Conservation (phyloP, 2,888 invertebrate genomes). For the Lasioglossum malachurum region DNA sequence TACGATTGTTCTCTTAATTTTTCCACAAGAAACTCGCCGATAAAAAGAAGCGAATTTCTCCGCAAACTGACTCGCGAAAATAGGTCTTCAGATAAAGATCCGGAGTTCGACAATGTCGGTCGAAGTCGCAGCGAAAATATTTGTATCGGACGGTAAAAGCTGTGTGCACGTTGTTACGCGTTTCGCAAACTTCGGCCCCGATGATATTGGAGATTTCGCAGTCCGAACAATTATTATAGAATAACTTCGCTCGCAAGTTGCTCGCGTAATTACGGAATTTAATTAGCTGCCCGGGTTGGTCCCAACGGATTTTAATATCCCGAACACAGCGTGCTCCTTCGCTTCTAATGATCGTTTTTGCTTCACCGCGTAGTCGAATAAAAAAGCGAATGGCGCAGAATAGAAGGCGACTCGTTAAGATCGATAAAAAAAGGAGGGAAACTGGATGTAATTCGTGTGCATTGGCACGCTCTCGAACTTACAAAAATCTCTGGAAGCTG, state of each 20-base stretch:
- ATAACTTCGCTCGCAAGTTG: slow-evolving; percentile 43
- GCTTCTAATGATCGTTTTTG: slow-evolving; percentile 27
- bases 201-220: slow-evolving; percentile 20
- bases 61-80: neutral
- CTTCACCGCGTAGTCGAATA: slow-evolving; percentile 39
- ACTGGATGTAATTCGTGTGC: slow-evolving; percentile 38
- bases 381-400: slow-evolving; percentile 33
- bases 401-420: slow-evolving; percentile 59
- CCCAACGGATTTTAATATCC: slow-evolving; percentile 62
- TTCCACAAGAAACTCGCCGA: neutral
- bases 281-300: slow-evolving; percentile 61
- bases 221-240: slow-evolving; percentile 33
- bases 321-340: slow-evolving; percentile 10
- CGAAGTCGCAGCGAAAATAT: neutral
- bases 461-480: neutral
- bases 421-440: slow-evolving; percentile 44
- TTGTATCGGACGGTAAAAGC: slow-evolving; percentile 42
- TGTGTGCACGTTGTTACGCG: slow-evolving; percentile 26
- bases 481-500: slow-evolving; percentile 24
- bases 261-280: slow-evolving; percentile 55
- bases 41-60: neutral
- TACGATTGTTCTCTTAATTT: neutral
- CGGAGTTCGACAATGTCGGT: neutral
- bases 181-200: slow-evolving; percentile 18
- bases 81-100: neutral